Evolutionary conservation across 2,113 vertebrate genomes (phyloP).

Genomic region (Chroicocephalus ridibundus): DNA sequence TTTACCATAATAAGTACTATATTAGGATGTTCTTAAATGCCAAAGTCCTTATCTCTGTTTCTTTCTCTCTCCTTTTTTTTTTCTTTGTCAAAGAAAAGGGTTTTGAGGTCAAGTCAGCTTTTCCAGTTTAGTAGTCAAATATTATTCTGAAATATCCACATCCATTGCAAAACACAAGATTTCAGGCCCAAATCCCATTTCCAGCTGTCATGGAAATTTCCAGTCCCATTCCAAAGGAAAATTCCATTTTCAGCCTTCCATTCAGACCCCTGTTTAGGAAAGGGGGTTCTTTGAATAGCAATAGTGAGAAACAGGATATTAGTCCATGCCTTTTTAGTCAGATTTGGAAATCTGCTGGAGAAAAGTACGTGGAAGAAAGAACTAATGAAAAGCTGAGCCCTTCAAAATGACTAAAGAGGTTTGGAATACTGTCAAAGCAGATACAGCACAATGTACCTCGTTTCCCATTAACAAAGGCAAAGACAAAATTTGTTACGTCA

Average conservation of each 20-base stretch:
- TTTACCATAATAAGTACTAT: not conserved
- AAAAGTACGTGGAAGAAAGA: not conserved
- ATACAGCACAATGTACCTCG: not conserved
- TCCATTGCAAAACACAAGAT: not conserved
- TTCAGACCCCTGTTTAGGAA: not conserved
- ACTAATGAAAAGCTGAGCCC: not conserved
- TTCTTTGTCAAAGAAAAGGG: not conserved
- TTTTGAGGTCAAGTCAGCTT: conserved; percentile 29
- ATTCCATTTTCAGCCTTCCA: conserved; percentile 12
- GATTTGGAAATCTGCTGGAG: not conserved
- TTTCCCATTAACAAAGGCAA: not conserved
- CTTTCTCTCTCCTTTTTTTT: not conserved
- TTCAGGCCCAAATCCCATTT: conserved; percentile 22
- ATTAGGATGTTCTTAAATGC: not conserved
- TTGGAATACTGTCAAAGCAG: not conserved
- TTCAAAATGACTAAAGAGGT: not conserved
- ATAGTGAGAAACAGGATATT: not conserved
- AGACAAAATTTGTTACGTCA: not conserved
- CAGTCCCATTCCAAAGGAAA: conserved; percentile 24
- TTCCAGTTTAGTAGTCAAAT: conserved; percentile 29
- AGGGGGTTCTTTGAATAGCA: not conserved
- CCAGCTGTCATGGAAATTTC: conserved; percentile 53
- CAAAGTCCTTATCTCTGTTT: not conserved
- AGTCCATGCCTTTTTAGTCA: not conserved
- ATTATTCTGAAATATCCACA: conserved; percentile 19